Conservation (phyloP, 2,797 vertebrate species). For the Anguilla obscura region DNA sequence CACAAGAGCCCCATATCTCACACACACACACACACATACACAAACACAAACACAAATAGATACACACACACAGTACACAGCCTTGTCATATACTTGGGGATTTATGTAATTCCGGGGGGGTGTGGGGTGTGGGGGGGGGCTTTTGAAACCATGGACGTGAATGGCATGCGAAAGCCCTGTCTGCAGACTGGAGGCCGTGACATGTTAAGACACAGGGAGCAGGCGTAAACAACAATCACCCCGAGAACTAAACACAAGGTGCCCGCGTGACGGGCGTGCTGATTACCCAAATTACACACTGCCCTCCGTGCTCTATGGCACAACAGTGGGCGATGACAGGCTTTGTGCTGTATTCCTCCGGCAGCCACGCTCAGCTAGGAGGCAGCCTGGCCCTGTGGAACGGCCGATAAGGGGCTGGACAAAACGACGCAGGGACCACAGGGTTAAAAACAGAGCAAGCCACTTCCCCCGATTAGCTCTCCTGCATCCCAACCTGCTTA, state of each 20-base stretch:
- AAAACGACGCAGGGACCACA: background rate
- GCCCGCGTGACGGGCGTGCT: background rate
- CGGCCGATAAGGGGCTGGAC: background rate
- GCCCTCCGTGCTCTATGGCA: background rate
- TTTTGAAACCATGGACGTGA: background rate
- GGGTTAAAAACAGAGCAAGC: background rate
- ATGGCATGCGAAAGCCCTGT: background rate
- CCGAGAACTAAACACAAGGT: conserved; percentile 3
- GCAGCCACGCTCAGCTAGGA: background rate
- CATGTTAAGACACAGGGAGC: background rate
- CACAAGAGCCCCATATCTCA: background rate
- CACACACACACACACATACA: background rate
- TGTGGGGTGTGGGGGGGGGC: too few relatives aligned
- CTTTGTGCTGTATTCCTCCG: background rate
- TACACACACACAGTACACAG: background rate
- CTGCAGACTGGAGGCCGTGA: background rate
- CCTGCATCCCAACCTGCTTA: background rate
- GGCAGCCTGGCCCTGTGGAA: background rate
- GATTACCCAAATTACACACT: conserved; percentile 16
- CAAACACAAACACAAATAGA: too few relatives aligned
- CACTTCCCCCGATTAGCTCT: background rate
- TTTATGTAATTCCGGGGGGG: background rate
- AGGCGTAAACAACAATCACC: conserved; percentile 14
- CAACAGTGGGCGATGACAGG: background rate
- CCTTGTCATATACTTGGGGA: background rate